Evolutionary conservation across 2,888 invertebrate genomes (phyloP), one percentile per base, ranked within the genome.

Genomic region (Tanytarsus gracilentus): DNA sequence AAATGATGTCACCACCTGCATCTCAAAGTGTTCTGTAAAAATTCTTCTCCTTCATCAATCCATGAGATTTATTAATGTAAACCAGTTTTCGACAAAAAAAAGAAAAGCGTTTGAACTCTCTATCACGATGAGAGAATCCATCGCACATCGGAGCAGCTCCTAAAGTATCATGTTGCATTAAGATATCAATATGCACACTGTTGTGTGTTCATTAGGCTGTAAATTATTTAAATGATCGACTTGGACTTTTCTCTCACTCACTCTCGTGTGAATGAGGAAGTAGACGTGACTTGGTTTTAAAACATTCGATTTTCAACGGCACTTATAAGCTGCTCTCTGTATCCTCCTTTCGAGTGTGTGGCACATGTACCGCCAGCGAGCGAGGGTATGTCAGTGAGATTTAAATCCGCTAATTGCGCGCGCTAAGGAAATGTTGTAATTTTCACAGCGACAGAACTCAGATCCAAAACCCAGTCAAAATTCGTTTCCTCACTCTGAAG

Each of bases 221-320:
- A 29, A 23, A 51, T 51, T 51, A 51, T 51, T 51, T 26, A 51
- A 51, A 30, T 11, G 27, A 30, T 50, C 27, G 51, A 3, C 27
- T 7, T 51, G 14, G 4, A 30, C 14, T 29, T 8, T n/a, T n/a
- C n/a, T n/a, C n/a, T n/a, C n/a, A n/a, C n/a, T n/a, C n/a, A n/a
- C n/a, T n/a, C n/a, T n/a, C n/a, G n/a, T n/a, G n/a, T n/a, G n/a
- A n/a, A n/a, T 27, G 36, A 56, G 56, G 56, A 56, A 56, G 56
- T 56, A 21, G 25, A 56, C 56, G 36, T 56, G 56, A 56, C 27
- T 56, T 56, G 39, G 16, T 25, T 44, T 44, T 9, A 36, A 44
- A 56, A 55, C 40, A 55, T 40, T 25, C n/a, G 39, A 55, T 55
- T 55, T 55, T 25, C 7, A 55, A 29, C 53, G 36, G 36, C 36